Evolutionary conservation across 1,140 invertebrate genomes (phyloP).

Genomic region (Drosophila ambigua): DNA sequence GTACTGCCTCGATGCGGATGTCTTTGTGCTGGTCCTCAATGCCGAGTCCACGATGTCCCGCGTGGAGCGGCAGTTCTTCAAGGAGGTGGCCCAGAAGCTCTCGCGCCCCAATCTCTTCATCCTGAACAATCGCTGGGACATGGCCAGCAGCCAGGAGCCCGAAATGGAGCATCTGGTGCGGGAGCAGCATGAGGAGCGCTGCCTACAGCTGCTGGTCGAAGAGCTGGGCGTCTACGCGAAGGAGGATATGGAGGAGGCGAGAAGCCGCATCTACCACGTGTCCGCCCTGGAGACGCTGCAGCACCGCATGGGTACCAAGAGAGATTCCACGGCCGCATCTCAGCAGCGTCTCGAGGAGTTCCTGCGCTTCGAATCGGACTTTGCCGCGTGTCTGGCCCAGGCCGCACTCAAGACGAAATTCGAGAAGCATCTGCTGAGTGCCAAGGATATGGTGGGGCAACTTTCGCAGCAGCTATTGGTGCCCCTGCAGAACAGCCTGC

Average conservation of each 20-base stretch:
- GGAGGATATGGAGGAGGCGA: conserved; percentile 89
- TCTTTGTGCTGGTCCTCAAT: conserved; percentile 99
- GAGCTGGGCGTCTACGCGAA: conserved; percentile 94
- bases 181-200: conserved; percentile 95
- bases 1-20: conserved; percentile 99
- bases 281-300: conserved; percentile 97
- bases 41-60: conserved; percentile 94
- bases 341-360: conserved; percentile 97
- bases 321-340: conserved; percentile 85
- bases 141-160: conserved; percentile 94
- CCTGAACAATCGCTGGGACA: conserved; percentile 99
- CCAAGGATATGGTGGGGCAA: conserved; percentile 92
- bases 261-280: conserved; percentile 98
- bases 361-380: conserved; percentile 98
- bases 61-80: conserved; percentile 99
- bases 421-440: conserved; percentile 96
- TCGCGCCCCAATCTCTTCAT: conserved; percentile 99
- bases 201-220: conserved; percentile 95
- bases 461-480: not conserved
- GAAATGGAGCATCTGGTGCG: conserved; percentile 95
- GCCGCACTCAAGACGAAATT: conserved; percentile 99
- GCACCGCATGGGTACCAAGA: conserved; percentile 86
- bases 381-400: conserved; percentile 98
- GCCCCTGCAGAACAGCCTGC: conserved; percentile 8
- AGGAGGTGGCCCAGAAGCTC: conserved; percentile 97